Conservation (phyloP, 2,113 vertebrate genomes). For the Sceloporus tristichus region DNA sequence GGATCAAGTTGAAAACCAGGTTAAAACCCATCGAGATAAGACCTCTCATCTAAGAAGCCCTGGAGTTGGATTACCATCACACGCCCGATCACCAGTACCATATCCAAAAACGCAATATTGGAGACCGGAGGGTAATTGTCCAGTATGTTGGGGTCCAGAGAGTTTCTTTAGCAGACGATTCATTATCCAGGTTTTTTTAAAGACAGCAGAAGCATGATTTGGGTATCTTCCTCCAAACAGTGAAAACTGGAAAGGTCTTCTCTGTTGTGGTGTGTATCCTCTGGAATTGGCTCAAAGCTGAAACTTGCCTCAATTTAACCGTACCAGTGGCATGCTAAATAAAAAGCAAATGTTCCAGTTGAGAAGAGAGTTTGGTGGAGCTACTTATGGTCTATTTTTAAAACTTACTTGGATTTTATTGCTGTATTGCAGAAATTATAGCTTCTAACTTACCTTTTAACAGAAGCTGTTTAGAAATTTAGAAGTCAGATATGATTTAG, state of each 20-base stretch:
- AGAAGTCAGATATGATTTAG: background rate
- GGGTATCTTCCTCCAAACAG: too few relatives aligned
- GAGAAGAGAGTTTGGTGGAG: too few relatives aligned
- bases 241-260: background rate
- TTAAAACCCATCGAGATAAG: background rate
- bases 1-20: background rate
- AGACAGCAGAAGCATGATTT: background rate
- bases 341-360: too few relatives aligned
- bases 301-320: too few relatives aligned
- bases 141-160: background rate
- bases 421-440: background rate
- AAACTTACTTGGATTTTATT: background rate
- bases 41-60: background rate
- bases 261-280: too few relatives aligned
- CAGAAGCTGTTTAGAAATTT: background rate
- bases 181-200: background rate
- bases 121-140: slow-evolving; percentile 16
- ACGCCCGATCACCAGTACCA: too few relatives aligned
- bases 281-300: too few relatives aligned
- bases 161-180: too few relatives aligned
- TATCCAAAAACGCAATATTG: background rate
- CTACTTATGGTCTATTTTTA: too few relatives aligned
- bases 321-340: too few relatives aligned
- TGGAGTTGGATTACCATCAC: background rate
- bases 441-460: background rate